These are phyloP conservation scores for Heterodera filipjevi DNA, from an alignment of 2,888 invertebrate species.

Conservation along the genomic window DNA sequence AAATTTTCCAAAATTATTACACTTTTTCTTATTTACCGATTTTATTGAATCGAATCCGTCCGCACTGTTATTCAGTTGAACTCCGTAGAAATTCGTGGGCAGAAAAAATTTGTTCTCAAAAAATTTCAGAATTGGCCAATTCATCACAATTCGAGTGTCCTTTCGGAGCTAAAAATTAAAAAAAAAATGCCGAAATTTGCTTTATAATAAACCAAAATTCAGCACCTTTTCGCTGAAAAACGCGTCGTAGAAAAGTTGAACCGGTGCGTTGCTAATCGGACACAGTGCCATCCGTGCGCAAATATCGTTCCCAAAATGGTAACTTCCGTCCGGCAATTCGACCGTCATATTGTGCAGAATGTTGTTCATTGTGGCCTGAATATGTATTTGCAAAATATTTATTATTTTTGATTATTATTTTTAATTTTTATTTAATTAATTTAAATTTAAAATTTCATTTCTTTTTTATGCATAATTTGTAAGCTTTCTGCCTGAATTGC, in stretches of 20 bases:
- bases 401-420: not conserved
- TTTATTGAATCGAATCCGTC: slow-evolving; percentile 45
- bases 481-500: slow-evolving; percentile 32
- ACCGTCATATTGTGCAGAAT: slow-evolving; percentile 61
- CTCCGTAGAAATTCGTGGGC: slow-evolving; percentile 64
- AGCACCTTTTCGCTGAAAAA: slow-evolving; percentile 61
- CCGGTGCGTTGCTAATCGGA: slow-evolving; percentile 57
- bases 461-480: not conserved
- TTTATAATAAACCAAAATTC: not conserved
- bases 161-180: slow-evolving; percentile 51
- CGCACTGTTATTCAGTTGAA: slow-evolving; percentile 42
- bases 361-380: not conserved
- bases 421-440: not conserved
- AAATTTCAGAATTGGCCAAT: slow-evolving; percentile 63
- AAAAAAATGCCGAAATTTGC: slow-evolving; percentile 15
- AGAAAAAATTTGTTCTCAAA: slow-evolving; percentile 63
- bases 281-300: slow-evolving; percentile 58
- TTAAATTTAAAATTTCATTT: not conserved
- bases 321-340: slow-evolving; percentile 45
- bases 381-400: not conserved
- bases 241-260: slow-evolving; percentile 59
- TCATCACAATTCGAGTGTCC: slow-evolving; percentile 55
- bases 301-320: slow-evolving; percentile 58
- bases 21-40: slow-evolving; percentile 29
- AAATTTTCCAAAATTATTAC: too few relatives aligned